Conservation (phyloP, 2,113 vertebrate genomes). For the Trematocara marginatum region DNA sequence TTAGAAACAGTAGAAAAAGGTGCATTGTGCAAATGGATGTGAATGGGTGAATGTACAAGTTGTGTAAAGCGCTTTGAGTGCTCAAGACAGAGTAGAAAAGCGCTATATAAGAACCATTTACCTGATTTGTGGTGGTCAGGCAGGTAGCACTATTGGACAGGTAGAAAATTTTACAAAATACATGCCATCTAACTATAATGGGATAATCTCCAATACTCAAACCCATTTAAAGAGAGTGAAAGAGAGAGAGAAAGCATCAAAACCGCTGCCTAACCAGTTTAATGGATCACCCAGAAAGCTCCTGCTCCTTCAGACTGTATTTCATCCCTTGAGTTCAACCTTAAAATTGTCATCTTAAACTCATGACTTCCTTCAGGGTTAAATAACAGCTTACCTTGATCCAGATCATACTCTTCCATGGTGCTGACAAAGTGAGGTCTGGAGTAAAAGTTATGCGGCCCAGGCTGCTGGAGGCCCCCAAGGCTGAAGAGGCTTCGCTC, state of each 20-base stretch:
- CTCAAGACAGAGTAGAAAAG: neutral
- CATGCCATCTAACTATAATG: neutral
- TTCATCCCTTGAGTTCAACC: neutral
- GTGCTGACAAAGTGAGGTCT: slow-evolving; percentile 97
- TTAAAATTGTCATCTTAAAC: neutral
- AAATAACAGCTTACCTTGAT: slow-evolving; percentile 78
- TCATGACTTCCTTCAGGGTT: neutral
- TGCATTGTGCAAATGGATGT: too few relatives aligned
- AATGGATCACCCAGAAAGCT: neutral
- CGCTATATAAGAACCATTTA: neutral
- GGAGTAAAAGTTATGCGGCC: slow-evolving; percentile 98
- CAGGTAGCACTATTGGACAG: neutral
- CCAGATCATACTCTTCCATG: slow-evolving; percentile 89
- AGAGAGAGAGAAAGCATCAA: neutral
- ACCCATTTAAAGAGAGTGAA: neutral
- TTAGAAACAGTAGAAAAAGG: too few relatives aligned
- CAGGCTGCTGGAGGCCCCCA: slow-evolving; percentile 93
- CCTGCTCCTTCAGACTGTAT: neutral
- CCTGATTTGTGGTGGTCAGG: neutral
- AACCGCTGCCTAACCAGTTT: neutral
- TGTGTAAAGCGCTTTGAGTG: neutral
- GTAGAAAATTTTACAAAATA: neutral
- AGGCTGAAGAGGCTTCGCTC: slow-evolving; percentile 86
- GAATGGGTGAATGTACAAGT: neutral
- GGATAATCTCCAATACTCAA: neutral